phyloP scores from a whole-genome alignment of 2,113 vertebrate genomes.

The Campylorhamphus procurvoides region DNA sequence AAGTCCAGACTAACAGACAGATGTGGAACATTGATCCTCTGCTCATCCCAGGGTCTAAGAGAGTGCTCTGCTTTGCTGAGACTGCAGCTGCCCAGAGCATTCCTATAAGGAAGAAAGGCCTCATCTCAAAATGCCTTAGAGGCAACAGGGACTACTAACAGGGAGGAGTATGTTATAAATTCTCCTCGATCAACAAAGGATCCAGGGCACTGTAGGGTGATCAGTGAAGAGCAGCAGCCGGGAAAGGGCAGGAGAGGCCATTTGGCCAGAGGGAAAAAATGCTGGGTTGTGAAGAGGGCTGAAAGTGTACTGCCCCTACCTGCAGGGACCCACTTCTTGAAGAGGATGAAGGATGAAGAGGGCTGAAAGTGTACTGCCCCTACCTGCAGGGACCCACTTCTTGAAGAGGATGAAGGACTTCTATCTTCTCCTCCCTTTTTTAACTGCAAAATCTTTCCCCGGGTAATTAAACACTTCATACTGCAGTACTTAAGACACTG shows the following conservation, averaged over 20 bases:
- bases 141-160: neutral
- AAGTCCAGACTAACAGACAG: neutral
- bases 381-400: neutral
- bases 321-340: neutral
- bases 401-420: neutral
- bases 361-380: neutral
- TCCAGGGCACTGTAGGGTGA: neutral
- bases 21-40: neutral
- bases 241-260: neutral
- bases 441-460: neutral
- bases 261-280: neutral
- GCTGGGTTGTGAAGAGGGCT: neutral
- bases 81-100: neutral
- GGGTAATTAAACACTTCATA: neutral
- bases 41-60: neutral
- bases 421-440: neutral
- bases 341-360: neutral
- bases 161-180: neutral
- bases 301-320: neutral
- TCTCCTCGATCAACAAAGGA: accelerated
- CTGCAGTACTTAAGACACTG: neutral
- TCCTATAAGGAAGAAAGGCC: neutral
- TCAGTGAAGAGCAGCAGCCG: neutral
- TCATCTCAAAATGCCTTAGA: neutral
- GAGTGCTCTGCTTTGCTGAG: neutral